Conservation (phyloP, 2,797 vertebrate species). For the Cyclura pinguis region DNA sequence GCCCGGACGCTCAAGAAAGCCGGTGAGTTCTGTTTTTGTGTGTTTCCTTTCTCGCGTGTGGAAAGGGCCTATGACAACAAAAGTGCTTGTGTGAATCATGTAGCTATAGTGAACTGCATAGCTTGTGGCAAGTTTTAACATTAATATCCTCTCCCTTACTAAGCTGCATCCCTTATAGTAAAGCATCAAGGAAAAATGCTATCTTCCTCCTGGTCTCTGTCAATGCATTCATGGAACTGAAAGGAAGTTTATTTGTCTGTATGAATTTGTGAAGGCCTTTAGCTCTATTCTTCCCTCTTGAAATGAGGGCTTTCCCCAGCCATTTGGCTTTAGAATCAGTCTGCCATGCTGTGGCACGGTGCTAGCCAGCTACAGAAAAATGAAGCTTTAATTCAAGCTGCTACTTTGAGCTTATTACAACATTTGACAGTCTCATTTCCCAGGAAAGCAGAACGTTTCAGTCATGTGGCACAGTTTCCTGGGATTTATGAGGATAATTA, state of each 20-base stretch:
- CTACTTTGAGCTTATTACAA: constrained; percentile 29
- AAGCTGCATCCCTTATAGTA: neutral
- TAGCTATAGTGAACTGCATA: neutral
- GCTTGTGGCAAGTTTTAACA: neutral
- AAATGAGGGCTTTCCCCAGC: neutral
- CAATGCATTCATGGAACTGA: neutral
- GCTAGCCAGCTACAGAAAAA: constrained; percentile 19
- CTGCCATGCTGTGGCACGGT: constrained; percentile 10
- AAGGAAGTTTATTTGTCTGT: neutral
- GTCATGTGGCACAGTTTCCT: rapidly evolving
- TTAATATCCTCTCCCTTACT: neutral
- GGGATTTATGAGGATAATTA: neutral
- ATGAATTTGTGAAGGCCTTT: neutral
- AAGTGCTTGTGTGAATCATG: neutral
- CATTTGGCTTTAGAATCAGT: neutral
- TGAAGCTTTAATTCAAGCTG: constrained; percentile 2
- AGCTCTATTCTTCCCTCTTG: neutral
- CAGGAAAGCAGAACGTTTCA: constrained; percentile 25
- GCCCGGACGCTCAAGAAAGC: too few species aligned
- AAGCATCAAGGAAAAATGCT: neutral
- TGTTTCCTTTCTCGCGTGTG: too few species aligned
- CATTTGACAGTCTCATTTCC: constrained; percentile 21
- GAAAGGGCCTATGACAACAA: too few species aligned
- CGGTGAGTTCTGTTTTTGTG: too few species aligned
- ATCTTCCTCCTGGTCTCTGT: neutral